These are phyloP conservation scores for Scarus forsteni DNA, from an alignment of 2,797 vertebrate genomes.

Conservation along the genomic window DNA sequence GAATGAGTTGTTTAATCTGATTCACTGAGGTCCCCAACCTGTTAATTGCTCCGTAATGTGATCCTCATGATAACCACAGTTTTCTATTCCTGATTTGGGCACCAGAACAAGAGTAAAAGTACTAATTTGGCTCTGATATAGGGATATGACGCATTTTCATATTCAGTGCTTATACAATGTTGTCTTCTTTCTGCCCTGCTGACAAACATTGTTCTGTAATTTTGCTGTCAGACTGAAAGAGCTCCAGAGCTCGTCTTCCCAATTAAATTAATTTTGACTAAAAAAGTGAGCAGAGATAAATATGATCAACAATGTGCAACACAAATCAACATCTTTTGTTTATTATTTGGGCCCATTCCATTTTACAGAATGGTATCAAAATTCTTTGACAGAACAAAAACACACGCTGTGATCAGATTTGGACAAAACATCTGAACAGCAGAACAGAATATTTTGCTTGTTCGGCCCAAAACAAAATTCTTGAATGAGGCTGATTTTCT, in stretches of 20 bases:
- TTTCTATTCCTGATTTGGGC: too few relatives aligned
- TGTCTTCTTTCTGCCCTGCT: not conserved
- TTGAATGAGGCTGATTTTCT: slow-evolving; percentile 14
- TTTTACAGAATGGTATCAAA: not conserved
- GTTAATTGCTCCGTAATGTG: too few relatives aligned
- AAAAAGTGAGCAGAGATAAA: not conserved
- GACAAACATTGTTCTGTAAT: slow-evolving; percentile 11
- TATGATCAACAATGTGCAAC: not conserved
- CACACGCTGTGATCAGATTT: not conserved
- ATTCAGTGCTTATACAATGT: not conserved
- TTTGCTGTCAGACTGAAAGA: slow-evolving; percentile 12
- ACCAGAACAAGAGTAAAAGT: too few relatives aligned
- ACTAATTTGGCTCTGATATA: too few relatives aligned
- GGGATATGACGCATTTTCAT: too few relatives aligned
- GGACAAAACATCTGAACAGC: not conserved
- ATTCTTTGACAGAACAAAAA: not conserved
- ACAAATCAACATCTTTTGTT: slow-evolving; percentile 11
- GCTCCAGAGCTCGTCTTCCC: not conserved
- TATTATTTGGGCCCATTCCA: not conserved
- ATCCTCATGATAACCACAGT: too few relatives aligned
- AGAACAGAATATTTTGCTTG: not conserved
- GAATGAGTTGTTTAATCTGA: too few relatives aligned
- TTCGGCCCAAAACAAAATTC: slow-evolving; percentile 17
- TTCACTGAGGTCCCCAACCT: too few relatives aligned
- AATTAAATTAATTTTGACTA: slow-evolving; percentile 3